These are phyloP conservation scores for Odontocerum albicorne DNA, from an alignment of 2,888 invertebrate genomes.

Conservation along the genomic window DNA sequence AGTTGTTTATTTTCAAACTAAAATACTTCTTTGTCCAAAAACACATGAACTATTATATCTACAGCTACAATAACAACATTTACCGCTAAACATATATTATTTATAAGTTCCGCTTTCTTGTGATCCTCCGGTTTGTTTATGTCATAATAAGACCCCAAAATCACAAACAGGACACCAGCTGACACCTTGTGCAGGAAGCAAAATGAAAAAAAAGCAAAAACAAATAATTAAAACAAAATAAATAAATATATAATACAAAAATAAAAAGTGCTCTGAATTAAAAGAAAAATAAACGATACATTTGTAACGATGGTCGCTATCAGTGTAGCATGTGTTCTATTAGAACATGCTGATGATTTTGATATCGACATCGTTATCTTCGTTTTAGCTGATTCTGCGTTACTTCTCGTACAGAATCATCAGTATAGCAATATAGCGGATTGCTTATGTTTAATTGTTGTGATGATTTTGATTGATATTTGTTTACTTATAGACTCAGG, in stretches of 20 bases:
- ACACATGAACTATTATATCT: constrained; percentile 63
- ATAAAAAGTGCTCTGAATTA: too few species aligned
- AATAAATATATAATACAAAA: constrained; percentile 33
- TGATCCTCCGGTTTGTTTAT: constrained; percentile 64
- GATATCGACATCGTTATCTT: too few species aligned
- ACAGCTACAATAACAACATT: constrained; percentile 62
- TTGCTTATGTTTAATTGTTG: too few species aligned
- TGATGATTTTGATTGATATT: too few species aligned
- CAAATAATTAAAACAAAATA: constrained; percentile 38
- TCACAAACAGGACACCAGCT: constrained; percentile 61
- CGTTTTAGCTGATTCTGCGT: too few species aligned
- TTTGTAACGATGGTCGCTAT: too few species aligned
- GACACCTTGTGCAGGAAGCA: constrained; percentile 55
- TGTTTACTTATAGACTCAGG: too few species aligned
- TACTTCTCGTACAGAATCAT: too few species aligned
- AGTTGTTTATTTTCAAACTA: too few species aligned
- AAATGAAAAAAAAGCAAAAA: constrained; percentile 32
- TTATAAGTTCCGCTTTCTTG: constrained; percentile 60
- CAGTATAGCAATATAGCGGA: too few species aligned
- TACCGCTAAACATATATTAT: constrained; percentile 60
- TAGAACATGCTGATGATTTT: too few species aligned
- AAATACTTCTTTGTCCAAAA: constrained; percentile 45
- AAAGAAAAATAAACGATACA: not conserved
- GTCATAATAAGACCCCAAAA: constrained; percentile 61
- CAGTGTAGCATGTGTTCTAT: too few species aligned